Evolutionary conservation across 2,113 vertebrate species (phyloP).

Genomic region (Strigops habroptila): DNA sequence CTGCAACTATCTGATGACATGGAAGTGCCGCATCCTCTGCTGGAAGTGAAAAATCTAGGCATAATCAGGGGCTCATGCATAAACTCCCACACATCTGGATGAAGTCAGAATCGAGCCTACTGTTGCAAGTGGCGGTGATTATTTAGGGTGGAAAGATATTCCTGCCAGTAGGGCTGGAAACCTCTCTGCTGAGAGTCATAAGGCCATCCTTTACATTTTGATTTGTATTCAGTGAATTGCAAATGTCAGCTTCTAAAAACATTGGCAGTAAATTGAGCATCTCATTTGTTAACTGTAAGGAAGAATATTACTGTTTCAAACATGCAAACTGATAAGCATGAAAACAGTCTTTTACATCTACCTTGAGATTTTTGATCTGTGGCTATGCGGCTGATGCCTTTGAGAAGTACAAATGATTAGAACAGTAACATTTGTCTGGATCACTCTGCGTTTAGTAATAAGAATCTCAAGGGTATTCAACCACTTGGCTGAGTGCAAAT

Average conservation of each 20-base stretch:
- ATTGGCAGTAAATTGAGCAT: background rate
- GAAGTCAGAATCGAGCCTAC: background rate
- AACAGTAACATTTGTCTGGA: constrained; percentile 32
- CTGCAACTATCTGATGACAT: background rate
- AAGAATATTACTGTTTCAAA: background rate
- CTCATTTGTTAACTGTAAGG: background rate
- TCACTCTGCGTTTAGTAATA: background rate
- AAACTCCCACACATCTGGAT: background rate
- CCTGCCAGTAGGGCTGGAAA: background rate
- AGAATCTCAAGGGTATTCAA: constrained; percentile 9
- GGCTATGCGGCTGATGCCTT: background rate
- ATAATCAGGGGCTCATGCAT: background rate
- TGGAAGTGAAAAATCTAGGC: background rate
- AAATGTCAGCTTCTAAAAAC: constrained; percentile 16
- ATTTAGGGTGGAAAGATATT: background rate
- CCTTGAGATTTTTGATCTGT: constrained; percentile 17
- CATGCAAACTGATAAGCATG: background rate
- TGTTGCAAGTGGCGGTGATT: background rate
- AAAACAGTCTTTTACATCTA: background rate
- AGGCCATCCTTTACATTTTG: background rate
- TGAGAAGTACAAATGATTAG: constrained; percentile 5
- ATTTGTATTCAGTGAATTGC: constrained; percentile 15
- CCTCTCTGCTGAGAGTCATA: background rate
- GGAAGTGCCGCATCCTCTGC: background rate
- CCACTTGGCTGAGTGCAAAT: background rate